Base-by-base conservation (phyloP, 2,888 invertebrate genomes). In the Hirtodrosophila cameraria region DNA sequence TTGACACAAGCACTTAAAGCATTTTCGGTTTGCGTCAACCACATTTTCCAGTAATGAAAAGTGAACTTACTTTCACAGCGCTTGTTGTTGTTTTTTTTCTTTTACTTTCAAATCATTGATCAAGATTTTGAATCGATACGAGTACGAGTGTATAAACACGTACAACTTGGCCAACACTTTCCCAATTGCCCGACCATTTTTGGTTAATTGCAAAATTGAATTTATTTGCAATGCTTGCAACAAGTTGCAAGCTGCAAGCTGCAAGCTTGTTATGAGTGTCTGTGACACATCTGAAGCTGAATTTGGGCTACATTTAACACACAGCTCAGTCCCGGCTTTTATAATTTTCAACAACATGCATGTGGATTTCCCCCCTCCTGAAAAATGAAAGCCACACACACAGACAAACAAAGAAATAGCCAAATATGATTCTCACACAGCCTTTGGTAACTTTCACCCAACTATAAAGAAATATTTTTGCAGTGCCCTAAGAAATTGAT, bases 81-180 rank as follows among this genome's bases (percentile, higher is more conserved):
- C 48, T 42, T 45, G 46, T 5, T 6, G 23, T 2, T 23, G 39
- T 35, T 42, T 61, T 38, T 63, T 54, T 46, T 64, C 66, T 50
- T 65, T 75, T 60, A 81, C 80, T 81, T 81, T 81, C 80, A 76
- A 75, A 86, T 83, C 70, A 86, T 70, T 79, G 81, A 86, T 86
- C 73, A 79, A 86, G 62, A 79, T 83, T 52, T 75, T 73, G 69
- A 76, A 83, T 75, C 64, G 64, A 75, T 75, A 39, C 30, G 9
- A 13, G 12, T 33, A 52, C 54, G 48, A 9, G n/a, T 15, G 39
- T 50, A 42, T 45, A 42, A 43, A 52, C 11, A 12, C 18, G 39
- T 50, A 42, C 48, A 42, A 43, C 50, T 61, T 75, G 64, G 48
- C 70, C 55, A 70, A 75, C 80, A 73, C 80, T 86, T 81, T 81